Evolutionary conservation across 2,888 invertebrate genomes (phyloP).

Genomic region (Pammene fasciana): DNA sequence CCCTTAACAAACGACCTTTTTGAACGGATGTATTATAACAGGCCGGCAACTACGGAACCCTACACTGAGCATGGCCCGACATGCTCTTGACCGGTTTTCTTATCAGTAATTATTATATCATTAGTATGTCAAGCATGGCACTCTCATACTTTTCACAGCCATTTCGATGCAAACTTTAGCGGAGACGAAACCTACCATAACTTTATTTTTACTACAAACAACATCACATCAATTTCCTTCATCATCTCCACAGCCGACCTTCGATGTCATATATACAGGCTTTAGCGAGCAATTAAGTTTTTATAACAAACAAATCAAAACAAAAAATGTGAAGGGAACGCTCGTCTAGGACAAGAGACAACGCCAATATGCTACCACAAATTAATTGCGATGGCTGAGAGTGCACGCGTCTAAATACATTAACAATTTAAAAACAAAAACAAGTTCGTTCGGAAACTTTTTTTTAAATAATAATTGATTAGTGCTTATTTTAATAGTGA

Average conservation of each 20-base stretch:
- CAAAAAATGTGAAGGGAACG: conserved; percentile 64
- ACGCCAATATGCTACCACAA: conserved; percentile 47
- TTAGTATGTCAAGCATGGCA: too few relatives aligned
- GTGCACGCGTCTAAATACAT: conserved; percentile 56
- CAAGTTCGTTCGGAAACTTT: background rate
- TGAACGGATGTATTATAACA: too few relatives aligned
- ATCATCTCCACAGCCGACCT: conserved; percentile 28
- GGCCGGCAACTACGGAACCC: too few relatives aligned
- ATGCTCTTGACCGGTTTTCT: too few relatives aligned
- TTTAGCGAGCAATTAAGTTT: conserved; percentile 45
- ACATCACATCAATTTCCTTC: conserved; percentile 6
- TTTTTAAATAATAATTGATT: conserved; percentile 6
- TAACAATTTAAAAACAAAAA: conserved; percentile 37
- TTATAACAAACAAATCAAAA: conserved; percentile 42
- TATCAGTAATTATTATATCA: too few relatives aligned
- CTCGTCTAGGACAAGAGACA: conserved; percentile 41
- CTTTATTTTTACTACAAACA: too few relatives aligned
- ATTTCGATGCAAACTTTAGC: too few relatives aligned
- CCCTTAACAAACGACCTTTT: too few relatives aligned
- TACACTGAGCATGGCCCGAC: too few relatives aligned
- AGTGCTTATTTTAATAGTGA: conserved; percentile 32
- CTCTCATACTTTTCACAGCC: too few relatives aligned
- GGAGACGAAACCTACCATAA: background rate
- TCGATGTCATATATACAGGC: conserved; percentile 13
- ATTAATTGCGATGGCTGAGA: conserved; percentile 57